Evolutionary conservation across 2,113 vertebrate species (phyloP), one percentile per base, ranked within the genome.

Genomic region (Zapornia atra): DNA sequence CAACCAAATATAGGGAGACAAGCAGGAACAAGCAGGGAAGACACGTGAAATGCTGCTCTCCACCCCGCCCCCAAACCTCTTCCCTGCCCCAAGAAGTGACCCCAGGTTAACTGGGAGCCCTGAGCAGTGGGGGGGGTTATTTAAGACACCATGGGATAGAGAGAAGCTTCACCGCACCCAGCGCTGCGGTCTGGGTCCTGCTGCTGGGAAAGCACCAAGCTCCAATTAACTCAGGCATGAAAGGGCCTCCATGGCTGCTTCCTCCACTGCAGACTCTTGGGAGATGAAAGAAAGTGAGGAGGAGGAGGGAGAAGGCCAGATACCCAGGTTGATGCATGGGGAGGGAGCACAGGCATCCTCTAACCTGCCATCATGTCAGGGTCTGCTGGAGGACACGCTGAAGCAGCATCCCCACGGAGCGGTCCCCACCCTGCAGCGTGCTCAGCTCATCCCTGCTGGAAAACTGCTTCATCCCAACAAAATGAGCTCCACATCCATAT

Each of bases 401-500:
- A 80, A 44, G 22, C 36, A 60, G 15, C 53, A 25, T 25, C 68
- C 46, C 38, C 3, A 15, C 61, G 16, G 2, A 12, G 15, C 2
- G 60, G 48, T 2, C 31, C 72, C 64, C 59, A 46, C 36, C 54
- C 51, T 6, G 1, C 31, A 1, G 26, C 0, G 26, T 5, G 6
- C 42, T 4, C 66, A 8, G 15, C 22, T 22, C 48, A 22, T 29
- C 18, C 61, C 46, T 20, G 4, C 33, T 1, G 5, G 12, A 33
- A 59, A 50, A 36, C 22, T 3, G 1, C 53, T 60, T 48, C 12
- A 3, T 72, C 18, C 44, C 17, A 3, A 11, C 1, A 11, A 31
- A 81, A 54, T 4, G 7, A 46, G 25, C 76, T 63, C 68, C n/a
- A 2, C 2, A 0, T 4, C 2, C 46, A 28, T 0, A 31, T 3